Evolutionary conservation across 1,140 invertebrate species (phyloP), one percentile per base, ranked within the genome.

Genomic region (Elysia chlorotica): DNA sequence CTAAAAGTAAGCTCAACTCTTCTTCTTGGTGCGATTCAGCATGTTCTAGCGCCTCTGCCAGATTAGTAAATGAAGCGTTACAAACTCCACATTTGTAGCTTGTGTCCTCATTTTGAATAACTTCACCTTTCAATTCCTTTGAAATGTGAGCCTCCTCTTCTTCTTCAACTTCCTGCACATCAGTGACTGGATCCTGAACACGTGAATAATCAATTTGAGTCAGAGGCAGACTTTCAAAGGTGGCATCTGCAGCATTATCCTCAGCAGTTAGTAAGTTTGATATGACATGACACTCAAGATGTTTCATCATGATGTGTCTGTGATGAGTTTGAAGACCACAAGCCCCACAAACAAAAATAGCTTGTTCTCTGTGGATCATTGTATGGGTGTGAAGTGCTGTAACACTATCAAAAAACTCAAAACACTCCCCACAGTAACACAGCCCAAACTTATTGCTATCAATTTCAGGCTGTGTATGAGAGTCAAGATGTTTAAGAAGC

Each of bases 351-450:
- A 71, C 69, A 71, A 63, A 71, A 2, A 71, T 48, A 41, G 69
- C n/a, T 21, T 62, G 57, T n/a, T 71, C 69, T 33, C 59, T 38
- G 38, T 71, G 69, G 35, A 3, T 62, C 69, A 71, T 71, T 1
- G 37, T 63, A 23, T 71, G 69, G 48, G 53, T 63, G 23, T 71
- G 69, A 10, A 71, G 30, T 21, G 69, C 61, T 17, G 38, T 71
- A 17, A 71, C 69, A 63, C 36, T 71, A 23, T 62, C 59, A 53
- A 71, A 71, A 38, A 71, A 71, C 53, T 71, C 57, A 63, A 71
- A 71, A 33, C 69, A 71, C 28, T 71, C 69, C 10, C 69, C 69
- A 30, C 69, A 71, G n/a, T 71, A 71, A 53, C 69, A 71, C 57
- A 71, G 48, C 14, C 69, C 69, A 2, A 63, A 56, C 63, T 71